phyloP scores from a whole-genome alignment of 2,113 vertebrate genomes.

The Zapus hudsonius region DNA sequence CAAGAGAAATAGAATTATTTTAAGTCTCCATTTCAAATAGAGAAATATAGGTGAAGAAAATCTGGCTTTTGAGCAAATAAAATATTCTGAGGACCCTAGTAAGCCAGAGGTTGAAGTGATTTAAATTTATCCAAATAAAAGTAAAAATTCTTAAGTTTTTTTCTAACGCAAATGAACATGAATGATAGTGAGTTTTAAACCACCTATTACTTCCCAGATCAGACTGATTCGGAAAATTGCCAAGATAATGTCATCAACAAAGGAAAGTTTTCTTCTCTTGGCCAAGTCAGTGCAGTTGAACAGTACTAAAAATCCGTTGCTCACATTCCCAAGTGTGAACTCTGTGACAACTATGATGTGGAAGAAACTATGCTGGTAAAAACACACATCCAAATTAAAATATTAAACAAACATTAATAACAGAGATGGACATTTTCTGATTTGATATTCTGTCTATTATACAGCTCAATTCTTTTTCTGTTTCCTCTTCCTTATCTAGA shows the following conservation, averaged over 20 bases:
- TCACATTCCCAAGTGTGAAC: background rate
- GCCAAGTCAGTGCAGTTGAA: background rate
- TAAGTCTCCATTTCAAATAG: conserved; percentile 24
- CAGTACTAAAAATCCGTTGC: conserved; percentile 38
- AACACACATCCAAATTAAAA: no score
- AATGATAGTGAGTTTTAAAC: background rate
- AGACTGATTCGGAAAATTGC: background rate
- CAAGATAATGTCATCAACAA: background rate
- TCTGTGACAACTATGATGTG: background rate
- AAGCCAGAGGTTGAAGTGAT: conserved; percentile 19
- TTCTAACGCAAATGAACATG: no score
- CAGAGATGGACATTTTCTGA: no score
- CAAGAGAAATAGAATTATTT: background rate
- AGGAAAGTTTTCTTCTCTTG: no score
- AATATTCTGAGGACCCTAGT: background rate
- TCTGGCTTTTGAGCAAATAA: conserved; percentile 9
- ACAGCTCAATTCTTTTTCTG: no score
- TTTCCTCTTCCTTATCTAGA: no score
- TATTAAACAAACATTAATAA: no score
- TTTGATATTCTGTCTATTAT: no score
- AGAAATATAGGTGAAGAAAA: background rate
- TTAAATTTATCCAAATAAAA: background rate
- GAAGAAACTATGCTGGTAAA: no score
- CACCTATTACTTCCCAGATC: background rate
- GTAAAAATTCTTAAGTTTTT: background rate